Evolutionary conservation across 2,888 invertebrate species (phyloP), one percentile per base, ranked within the genome.

Genomic region (Minunthozetes semirufus): DNA sequence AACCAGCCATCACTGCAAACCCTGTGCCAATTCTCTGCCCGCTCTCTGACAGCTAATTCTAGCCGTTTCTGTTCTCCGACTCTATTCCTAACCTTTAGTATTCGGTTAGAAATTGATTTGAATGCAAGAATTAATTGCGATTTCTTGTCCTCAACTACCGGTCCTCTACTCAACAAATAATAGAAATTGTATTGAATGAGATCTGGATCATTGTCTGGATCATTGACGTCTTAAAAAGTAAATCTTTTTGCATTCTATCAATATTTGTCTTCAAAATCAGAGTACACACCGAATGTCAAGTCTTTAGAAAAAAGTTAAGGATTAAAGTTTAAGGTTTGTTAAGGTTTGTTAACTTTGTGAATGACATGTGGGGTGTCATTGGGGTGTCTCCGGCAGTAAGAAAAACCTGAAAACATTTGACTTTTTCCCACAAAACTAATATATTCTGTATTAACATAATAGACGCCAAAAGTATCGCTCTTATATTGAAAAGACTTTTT

Each of bases 361-460:
- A 29, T 29, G 63, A 63, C 33, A 63, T 63, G 33, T 33, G 63
- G 63, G 63, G 63, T 29, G 63, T 59, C 59, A 59, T 59, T 29
- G 63, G 63, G 63, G 29, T 63, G 63, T 63, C 63, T 63, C 63
- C 29, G 63, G 63, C 63, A 29, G 33, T 63, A 33, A n/a, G 27
- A 63, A 19, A 25, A 63, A 33, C 29, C 33, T 63, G 63, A 63
- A 63, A 63, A 63, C 38, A 63, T 63, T 63, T 63, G 63, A 63
- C 63, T 63, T 63, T 63, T 63, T 63, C 63, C 63, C 63, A 63
- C 63, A 63, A 63, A 63, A 63, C 63, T 63, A 63, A 63, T 63
- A 63, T 63, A 29, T 33, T 33, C n/a, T n/a, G 38, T 59, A 63
- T 63, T 63, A 63, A 29, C 59, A 59, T 59, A 59, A 59, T 59